Conservation (phyloP, 2,797 vertebrate genomes). For the Silurus lanzhouensis region DNA sequence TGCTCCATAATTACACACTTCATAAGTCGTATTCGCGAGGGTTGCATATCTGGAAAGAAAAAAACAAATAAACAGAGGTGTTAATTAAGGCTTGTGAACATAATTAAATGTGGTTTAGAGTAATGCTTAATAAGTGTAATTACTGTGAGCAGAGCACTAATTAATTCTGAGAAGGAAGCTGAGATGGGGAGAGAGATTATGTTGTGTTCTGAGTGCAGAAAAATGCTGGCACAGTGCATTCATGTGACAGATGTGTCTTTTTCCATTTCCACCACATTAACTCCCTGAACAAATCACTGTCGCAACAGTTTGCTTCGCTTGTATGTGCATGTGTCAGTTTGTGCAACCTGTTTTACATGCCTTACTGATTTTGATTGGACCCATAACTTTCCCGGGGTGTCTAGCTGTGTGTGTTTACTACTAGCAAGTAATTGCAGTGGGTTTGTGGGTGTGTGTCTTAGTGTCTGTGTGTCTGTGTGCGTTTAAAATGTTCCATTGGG, state of each 20-base stretch:
- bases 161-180: conserved; percentile 46
- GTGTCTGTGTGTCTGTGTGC: conserved; percentile 19
- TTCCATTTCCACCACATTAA: conserved; percentile 33
- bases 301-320: conserved; percentile 30
- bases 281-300: conserved; percentile 31
- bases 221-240: conserved; percentile 3
- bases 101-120: conserved; percentile 60
- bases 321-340: conserved; percentile 23
- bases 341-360: conserved; percentile 34
- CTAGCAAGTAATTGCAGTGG: conserved; percentile 6
- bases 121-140: conserved; percentile 67
- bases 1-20: conserved; percentile 10
- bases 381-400: conserved; percentile 17
- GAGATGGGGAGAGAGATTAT: conserved; percentile 18
- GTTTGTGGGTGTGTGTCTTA: conserved; percentile 15
- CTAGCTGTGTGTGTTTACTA: not conserved
- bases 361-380: conserved; percentile 30
- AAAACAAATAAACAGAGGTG: conserved; percentile 63
- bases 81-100: conserved; percentile 65
- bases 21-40: conserved; percentile 11
- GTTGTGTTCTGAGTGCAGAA: conserved; percentile 14
- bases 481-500: no score
- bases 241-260: conserved; percentile 33
- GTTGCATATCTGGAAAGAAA: conserved; percentile 53
- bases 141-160: conserved; percentile 61